Base-by-base conservation (phyloP, 2,888 invertebrate species). In the Tinea pellionella region DNA sequence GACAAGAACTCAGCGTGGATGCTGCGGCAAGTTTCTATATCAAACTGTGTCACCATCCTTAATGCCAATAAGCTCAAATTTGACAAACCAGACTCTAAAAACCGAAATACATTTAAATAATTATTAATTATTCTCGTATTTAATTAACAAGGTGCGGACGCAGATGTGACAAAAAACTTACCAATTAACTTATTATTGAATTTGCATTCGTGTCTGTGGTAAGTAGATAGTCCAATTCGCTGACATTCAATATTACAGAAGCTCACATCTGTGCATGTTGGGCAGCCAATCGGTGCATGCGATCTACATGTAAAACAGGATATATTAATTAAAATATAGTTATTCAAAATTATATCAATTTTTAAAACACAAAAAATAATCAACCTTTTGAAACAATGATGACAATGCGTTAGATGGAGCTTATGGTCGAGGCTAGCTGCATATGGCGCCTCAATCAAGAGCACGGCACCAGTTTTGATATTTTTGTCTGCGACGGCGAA, bases 311-410 rank as follows among this genome's bases (percentile, higher is more conserved):
- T 9, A 18, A 15, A 8, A 43, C 6, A 13, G 4, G 9, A 30
- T 30, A 7, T n/a, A n/a, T n/a, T n/a, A n/a, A n/a, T n/a, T n/a
- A n/a, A n/a, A n/a, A n/a, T n/a, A n/a, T n/a, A n/a, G n/a, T n/a
- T n/a, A n/a, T n/a, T n/a, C n/a, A n/a, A n/a, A n/a, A n/a, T n/a
- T n/a, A n/a, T n/a, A n/a, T n/a, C n/a, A n/a, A n/a, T n/a, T n/a
- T n/a, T n/a, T n/a, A n/a, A n/a, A n/a, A n/a, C n/a, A n/a, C n/a
- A n/a, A n/a, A n/a, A n/a, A n/a, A n/a, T n/a, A n/a, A n/a, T n/a
- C n/a, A n/a, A n/a, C 94, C 93, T 90, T 68, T 88, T 87, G 66
- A 94, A 94, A 71, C 96, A 96, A 72, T 95, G 90, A 63, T 93
- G 90, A 69, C 96, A 96, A 72, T 95, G 93, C 0, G 93, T 91